phyloP scores from a whole-genome alignment of 2,797 vertebrate genomes.

The Catharus ustulatus region DNA sequence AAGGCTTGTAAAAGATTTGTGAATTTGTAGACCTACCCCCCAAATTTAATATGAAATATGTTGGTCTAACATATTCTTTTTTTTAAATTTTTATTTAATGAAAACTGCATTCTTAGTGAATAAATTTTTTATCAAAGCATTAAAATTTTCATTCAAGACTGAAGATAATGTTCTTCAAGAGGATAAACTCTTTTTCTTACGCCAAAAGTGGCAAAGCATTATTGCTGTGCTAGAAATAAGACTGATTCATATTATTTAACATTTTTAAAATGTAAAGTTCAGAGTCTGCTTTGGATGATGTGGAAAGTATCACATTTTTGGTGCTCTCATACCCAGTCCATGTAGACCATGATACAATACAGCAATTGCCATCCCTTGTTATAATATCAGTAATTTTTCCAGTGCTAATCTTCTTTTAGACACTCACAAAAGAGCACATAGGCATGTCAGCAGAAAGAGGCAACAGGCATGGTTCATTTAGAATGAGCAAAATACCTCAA shows the following conservation, averaged over 20 bases:
- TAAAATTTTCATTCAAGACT: not conserved
- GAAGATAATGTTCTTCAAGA: not conserved
- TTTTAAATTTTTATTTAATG: not conserved
- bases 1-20: not conserved
- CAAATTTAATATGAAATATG: not conserved
- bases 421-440: not conserved
- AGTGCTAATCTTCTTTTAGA: not conserved
- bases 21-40: not conserved
- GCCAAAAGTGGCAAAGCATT: not conserved
- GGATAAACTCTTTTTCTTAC: not conserved
- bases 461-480: not conserved
- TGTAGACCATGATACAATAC: not conserved
- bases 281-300: not conserved
- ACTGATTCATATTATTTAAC: not conserved
- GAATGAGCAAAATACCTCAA: not conserved
- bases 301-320: not conserved
- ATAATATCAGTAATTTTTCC: not conserved
- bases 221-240: not conserved
- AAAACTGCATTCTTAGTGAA: not conserved
- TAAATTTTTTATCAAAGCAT: not conserved
- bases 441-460: not conserved
- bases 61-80: not conserved
- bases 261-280: not conserved
- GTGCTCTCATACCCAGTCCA: fast-evolving
- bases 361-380: not conserved